Conservation (phyloP, 2,797 vertebrate species). For the Lagodon rhomboides region DNA sequence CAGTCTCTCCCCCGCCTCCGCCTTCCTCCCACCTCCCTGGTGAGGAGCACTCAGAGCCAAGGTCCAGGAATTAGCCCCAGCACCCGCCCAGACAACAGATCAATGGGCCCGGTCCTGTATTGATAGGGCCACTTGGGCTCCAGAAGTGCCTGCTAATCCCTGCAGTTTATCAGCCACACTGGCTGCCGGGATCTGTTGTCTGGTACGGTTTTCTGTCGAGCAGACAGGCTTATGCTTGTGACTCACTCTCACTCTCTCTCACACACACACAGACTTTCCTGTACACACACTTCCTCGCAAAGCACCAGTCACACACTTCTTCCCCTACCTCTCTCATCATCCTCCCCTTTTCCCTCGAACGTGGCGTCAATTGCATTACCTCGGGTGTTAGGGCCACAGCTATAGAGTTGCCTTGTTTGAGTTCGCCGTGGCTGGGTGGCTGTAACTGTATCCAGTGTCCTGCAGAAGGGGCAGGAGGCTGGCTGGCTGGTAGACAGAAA, state of each 20-base stretch:
- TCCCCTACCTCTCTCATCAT: conserved; percentile 63
- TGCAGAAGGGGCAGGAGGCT: conserved; percentile 76
- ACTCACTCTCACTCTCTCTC: conserved; percentile 35
- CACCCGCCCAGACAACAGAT: conserved; percentile 85
- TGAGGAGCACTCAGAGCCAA: conserved; percentile 80
- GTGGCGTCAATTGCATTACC: conserved; percentile 86
- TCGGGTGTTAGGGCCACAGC: conserved; percentile 80
- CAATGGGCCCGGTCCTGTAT: conserved; percentile 84
- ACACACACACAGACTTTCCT: conserved; percentile 20
- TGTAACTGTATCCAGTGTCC: conserved; percentile 85
- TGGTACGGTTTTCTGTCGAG: conserved; percentile 60
- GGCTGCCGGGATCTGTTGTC: conserved; percentile 71
- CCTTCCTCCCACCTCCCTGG: conserved; percentile 68
- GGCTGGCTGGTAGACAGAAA: conserved; percentile 84
- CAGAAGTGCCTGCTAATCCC: conserved; percentile 86
- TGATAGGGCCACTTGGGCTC: conserved; percentile 83
- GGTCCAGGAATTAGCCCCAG: conserved; percentile 84
- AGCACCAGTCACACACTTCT: conserved; percentile 44
- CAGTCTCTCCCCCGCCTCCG: conserved; percentile 74
- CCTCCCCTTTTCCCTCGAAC: conserved; percentile 63
- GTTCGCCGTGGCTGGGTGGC: conserved; percentile 75
- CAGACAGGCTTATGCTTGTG: conserved; percentile 62
- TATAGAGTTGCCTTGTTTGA: conserved; percentile 85
- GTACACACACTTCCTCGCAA: conserved; percentile 39
- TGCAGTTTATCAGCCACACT: conserved; percentile 83